Percentiles rank a stretch among this genome's conserved stretches.
These are phyloP conservation scores for Onychomys leucogaster DNA, from an alignment of 2,797 vertebrate species.

Conservation along the genomic window DNA sequence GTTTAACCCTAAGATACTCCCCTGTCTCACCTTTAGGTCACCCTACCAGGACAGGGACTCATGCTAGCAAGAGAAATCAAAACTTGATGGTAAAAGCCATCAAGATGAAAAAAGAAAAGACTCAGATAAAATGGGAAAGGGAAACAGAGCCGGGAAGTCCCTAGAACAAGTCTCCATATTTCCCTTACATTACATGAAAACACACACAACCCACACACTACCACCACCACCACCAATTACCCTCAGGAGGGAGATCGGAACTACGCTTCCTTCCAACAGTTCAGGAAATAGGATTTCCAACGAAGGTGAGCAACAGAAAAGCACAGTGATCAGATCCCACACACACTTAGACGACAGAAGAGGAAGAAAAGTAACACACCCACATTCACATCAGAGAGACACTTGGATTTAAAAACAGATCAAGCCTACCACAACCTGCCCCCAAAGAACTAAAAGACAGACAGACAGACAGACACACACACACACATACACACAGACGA, in stretches of 20 bases:
- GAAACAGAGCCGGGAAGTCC: background rate
- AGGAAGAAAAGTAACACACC: background rate
- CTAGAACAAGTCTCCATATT: background rate
- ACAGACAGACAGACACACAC: no score
- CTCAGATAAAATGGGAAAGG: background rate
- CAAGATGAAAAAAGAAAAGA: background rate
- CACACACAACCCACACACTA: background rate
- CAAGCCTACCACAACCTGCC: background rate
- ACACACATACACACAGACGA: background rate
- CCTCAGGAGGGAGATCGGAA: background rate
- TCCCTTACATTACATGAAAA: background rate
- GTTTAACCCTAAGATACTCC: background rate
- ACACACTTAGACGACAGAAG: background rate
- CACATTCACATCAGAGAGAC: background rate
- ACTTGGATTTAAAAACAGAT: background rate
- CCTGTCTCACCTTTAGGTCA: background rate
- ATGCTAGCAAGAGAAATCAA: background rate
- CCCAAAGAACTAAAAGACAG: background rate
- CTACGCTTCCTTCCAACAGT: background rate
- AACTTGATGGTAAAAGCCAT: background rate
- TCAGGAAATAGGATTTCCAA: background rate
- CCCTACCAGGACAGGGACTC: background rate
- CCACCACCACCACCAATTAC: background rate
- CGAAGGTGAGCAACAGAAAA: background rate
- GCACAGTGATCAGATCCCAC: background rate